Percentiles rank a stretch among this genome's conserved stretches.
These are phyloP conservation scores for Dasypolia templi DNA, from an alignment of 2,888 invertebrate genomes.

Conservation along the genomic window DNA sequence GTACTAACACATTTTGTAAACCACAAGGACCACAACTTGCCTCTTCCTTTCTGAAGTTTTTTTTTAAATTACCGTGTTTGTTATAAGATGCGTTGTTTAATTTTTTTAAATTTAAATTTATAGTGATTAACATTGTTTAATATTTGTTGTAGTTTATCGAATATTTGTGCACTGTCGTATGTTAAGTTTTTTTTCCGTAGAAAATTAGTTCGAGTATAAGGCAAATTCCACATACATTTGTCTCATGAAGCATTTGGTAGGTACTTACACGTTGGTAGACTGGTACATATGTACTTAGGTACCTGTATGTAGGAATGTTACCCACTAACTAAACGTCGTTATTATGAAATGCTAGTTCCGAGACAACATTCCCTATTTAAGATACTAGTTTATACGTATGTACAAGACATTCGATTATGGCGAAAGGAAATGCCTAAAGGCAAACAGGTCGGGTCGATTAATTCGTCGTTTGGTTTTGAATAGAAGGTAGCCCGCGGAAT, in stretches of 20 bases:
- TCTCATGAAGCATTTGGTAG: background rate
- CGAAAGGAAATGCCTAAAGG: conserved; percentile 48
- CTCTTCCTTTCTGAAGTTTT: too few species aligned
- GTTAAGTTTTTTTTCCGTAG: background rate
- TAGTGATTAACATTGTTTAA: background rate
- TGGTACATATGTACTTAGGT: background rate
- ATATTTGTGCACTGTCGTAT: background rate
- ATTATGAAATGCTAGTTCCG: conserved; percentile 51
- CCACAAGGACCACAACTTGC: too few species aligned
- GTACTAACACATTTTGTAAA: too few species aligned
- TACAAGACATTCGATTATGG: conserved; percentile 28
- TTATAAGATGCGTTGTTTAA: background rate
- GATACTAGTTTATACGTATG: conserved; percentile 29
- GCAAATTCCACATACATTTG: background rate
- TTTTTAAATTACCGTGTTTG: background rate
- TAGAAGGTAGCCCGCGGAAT: too few species aligned
- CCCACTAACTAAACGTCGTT: conserved; percentile 1
- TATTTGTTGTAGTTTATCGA: background rate
- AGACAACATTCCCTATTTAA: conserved; percentile 53
- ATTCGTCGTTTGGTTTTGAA: conserved; percentile 22
- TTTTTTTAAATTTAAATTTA: background rate
- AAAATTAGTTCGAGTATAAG: background rate
- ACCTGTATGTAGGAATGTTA: background rate
- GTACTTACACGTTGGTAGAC: background rate
- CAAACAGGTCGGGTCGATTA: conserved; percentile 35